Conservation (phyloP, 2,888 invertebrate genomes). For the Ectemnius continuus region DNA sequence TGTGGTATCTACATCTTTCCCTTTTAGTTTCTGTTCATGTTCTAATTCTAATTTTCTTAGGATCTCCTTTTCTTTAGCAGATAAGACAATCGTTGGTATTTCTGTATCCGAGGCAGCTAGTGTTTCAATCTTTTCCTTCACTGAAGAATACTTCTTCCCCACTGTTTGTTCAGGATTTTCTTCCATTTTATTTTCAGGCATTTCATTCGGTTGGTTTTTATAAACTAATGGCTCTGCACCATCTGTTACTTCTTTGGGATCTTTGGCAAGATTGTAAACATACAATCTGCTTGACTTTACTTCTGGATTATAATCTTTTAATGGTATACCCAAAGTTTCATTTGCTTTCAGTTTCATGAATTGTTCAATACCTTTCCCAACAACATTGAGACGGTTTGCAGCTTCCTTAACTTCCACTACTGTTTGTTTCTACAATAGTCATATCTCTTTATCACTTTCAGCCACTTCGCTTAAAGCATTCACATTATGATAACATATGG, state of each 20-base stretch:
- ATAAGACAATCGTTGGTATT: slow-evolving; percentile 78
- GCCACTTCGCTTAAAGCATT: too few species aligned
- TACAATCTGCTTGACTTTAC: slow-evolving; percentile 47
- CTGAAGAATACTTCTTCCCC: slow-evolving; percentile 69
- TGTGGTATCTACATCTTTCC: neutral
- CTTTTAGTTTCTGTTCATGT: slow-evolving; percentile 72
- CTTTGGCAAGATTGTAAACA: slow-evolving; percentile 69
- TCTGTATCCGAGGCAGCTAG: slow-evolving; percentile 60
- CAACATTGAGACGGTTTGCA: slow-evolving; percentile 83
- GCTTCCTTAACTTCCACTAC: slow-evolving; percentile 80
- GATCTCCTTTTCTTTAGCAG: slow-evolving; percentile 79
- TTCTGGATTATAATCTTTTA: slow-evolving; percentile 12
- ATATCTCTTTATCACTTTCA: slow-evolving; percentile 43
- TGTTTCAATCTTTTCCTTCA: slow-evolving; percentile 75
- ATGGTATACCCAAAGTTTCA: slow-evolving; percentile 56
- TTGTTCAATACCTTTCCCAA: slow-evolving; percentile 85
- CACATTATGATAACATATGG: too few species aligned
- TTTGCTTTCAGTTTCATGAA: slow-evolving; percentile 78
- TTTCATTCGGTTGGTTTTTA: neutral
- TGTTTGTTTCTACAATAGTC: slow-evolving; percentile 73
- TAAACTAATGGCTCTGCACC: slow-evolving; percentile 5
- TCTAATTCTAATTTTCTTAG: slow-evolving; percentile 79
- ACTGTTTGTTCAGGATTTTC: slow-evolving; percentile 29
- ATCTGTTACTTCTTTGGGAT: slow-evolving; percentile 67
- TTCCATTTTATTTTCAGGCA: neutral